Conservation (phyloP, 2,113 vertebrate species). For the Ellobius talpinus region DNA sequence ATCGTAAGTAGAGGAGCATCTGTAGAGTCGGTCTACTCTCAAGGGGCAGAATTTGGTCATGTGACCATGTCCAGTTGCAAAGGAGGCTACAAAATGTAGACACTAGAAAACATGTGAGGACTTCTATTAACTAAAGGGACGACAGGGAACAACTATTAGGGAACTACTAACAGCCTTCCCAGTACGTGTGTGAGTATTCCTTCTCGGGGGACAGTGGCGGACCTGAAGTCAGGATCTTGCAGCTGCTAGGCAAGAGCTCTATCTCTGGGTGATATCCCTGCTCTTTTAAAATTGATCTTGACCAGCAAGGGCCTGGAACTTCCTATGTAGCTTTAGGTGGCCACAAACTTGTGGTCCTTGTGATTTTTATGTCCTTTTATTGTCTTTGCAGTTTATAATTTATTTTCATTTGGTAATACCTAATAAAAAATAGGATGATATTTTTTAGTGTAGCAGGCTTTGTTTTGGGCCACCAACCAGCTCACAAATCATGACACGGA, state of each 20-base stretch:
- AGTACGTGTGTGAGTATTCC: not conserved
- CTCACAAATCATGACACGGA: not conserved
- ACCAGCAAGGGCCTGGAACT: not conserved
- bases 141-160: not conserved
- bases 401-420: not conserved
- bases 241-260: not conserved
- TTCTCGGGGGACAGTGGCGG: not conserved
- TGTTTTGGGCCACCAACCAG: not conserved
- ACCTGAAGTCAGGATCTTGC: not conserved
- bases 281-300: not conserved
- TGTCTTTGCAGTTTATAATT: not conserved
- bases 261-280: no score
- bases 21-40: not conserved
- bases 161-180: not conserved
- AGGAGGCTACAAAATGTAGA: not conserved
- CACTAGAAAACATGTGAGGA: not conserved
- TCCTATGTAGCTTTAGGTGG: not conserved
- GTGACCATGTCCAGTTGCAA: not conserved
- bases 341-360: not conserved
- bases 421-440: not conserved
- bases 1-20: not conserved
- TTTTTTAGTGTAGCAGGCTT: not conserved
- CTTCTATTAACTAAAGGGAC: slow-evolving; percentile 32
- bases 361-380: not conserved
- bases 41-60: not conserved